A percentile compares a stretch with the other conserved stretches of the same genome.
Evolutionary conservation across 1,140 invertebrate genomes (phyloP).

Genomic region (Mamestra configurata): DNA sequence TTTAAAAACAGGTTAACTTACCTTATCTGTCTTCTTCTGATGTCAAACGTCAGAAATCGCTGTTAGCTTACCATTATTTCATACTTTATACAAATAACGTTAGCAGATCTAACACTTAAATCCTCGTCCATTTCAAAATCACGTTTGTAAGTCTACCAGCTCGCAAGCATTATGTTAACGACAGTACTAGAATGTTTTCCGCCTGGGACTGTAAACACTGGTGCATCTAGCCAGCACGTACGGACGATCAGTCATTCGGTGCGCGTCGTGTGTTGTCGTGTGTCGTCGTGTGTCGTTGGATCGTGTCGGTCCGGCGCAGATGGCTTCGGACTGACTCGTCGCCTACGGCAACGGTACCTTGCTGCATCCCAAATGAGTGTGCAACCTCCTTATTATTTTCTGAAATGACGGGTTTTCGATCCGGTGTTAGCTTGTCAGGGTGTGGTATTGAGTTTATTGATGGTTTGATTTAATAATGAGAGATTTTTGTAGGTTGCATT

Average conservation of each 20-base stretch:
- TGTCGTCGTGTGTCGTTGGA: constrained; percentile 55
- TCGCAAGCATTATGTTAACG: constrained; percentile 21
- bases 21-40: too few species aligned
- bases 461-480: too few species aligned
- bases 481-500: too few species aligned
- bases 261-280: constrained; percentile 54
- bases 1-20: too few species aligned
- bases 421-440: background rate
- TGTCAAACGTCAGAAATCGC: too few species aligned
- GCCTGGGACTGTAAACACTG: constrained; percentile 14
- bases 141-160: constrained; percentile 10
- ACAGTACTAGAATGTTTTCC: constrained; percentile 36
- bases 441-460: constrained; percentile 6
- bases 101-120: background rate
- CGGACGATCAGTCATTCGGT: constrained; percentile 66
- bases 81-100: too few species aligned
- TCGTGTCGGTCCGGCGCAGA: constrained; percentile 21
- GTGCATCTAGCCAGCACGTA: constrained; percentile 60
- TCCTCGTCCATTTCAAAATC: background rate
- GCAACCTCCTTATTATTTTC: constrained; percentile 52
- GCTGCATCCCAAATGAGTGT: constrained; percentile 66
- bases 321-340: constrained; percentile 31
- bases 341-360: constrained; percentile 37
- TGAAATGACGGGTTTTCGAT: constrained; percentile 22
- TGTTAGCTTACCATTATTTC: too few species aligned